Percentiles rank a stretch among this genome's conserved stretches.
phyloP scores from a whole-genome alignment of 1,140 invertebrate species.

The Drosophila elegans region DNA sequence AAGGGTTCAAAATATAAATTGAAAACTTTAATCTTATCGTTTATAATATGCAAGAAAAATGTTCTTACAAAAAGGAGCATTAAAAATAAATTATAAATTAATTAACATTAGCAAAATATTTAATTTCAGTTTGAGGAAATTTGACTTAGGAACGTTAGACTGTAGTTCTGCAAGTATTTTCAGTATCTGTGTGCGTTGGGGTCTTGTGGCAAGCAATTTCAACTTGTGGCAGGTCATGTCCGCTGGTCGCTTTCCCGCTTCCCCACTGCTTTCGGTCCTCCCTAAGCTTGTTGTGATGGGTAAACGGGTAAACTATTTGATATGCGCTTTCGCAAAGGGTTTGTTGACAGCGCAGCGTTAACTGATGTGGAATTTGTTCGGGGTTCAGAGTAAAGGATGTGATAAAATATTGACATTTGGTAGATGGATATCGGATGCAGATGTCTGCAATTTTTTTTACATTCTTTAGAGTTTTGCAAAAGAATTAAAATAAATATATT shows the following conservation, averaged over 20 bases:
- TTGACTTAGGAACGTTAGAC: not conserved
- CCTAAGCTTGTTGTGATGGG: slow-evolving; percentile 40
- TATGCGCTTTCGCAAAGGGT: slow-evolving; percentile 25
- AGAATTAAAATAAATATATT: not conserved
- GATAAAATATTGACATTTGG: slow-evolving; percentile 5
- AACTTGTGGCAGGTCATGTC: slow-evolving; percentile 66
- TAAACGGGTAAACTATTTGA: slow-evolving; percentile 30
- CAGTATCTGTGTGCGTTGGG: slow-evolving; percentile 11
- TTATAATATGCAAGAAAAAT: no score
- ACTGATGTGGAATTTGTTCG: slow-evolving; percentile 24
- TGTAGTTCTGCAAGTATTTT: not conserved
- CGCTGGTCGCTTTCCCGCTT: slow-evolving; percentile 21
- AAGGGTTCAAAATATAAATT: no score
- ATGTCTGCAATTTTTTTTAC: not conserved
- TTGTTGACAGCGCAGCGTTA: slow-evolving; percentile 24
- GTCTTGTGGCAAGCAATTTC: slow-evolving; percentile 53
- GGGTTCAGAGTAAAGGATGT: not conserved
- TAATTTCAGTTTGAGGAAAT: not conserved
- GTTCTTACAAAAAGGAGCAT: no score
- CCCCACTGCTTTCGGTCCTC: slow-evolving; percentile 11
- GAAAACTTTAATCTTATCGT: no score
- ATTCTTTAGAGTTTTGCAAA: not conserved
- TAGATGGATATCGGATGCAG: not conserved
- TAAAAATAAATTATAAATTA: no score
- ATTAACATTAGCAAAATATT: no score